Percentiles rank a stretch among this genome's conserved stretches.
These are phyloP conservation scores for Hyalella azteca DNA, from an alignment of 2,888 invertebrate genomes.

Conservation along the genomic window DNA sequence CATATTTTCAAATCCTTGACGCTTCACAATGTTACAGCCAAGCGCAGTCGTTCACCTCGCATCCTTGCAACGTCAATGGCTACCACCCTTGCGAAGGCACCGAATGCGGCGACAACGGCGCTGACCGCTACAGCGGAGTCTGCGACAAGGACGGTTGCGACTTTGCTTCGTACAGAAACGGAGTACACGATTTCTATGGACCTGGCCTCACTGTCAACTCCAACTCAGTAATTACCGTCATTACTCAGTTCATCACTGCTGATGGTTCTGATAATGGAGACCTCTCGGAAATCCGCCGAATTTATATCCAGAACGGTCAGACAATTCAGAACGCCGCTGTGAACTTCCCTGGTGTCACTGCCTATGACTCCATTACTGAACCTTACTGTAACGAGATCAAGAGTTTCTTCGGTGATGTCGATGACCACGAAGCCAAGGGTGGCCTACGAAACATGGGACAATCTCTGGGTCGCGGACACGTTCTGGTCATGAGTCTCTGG, in stretches of 20 bases:
- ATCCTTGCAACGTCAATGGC: slow-evolving; percentile 48
- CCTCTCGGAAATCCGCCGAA: slow-evolving; percentile 49
- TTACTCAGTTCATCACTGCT: slow-evolving; percentile 57
- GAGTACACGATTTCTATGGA: slow-evolving; percentile 49
- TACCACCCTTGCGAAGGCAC: slow-evolving; percentile 49
- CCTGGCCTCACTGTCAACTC: slow-evolving; percentile 48
- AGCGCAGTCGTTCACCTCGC: slow-evolving; percentile 55
- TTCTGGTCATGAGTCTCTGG: slow-evolving; percentile 56
- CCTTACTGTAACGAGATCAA: slow-evolving; percentile 51
- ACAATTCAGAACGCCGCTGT: slow-evolving; percentile 46
- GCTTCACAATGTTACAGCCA: too few species aligned
- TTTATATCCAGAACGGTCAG: slow-evolving; percentile 52
- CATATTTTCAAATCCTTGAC: too few species aligned
- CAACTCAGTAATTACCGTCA: slow-evolving; percentile 47
- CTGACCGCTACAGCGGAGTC: slow-evolving; percentile 53
- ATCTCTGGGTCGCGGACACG: slow-evolving; percentile 52
- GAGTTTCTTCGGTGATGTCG: slow-evolving; percentile 48
- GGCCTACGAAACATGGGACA: slow-evolving; percentile 54
- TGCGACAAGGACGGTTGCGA: slow-evolving; percentile 59
- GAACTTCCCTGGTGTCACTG: slow-evolving; percentile 43
- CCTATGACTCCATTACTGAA: slow-evolving; percentile 53
- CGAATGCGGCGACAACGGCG: slow-evolving; percentile 55
- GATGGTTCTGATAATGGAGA: slow-evolving; percentile 57
- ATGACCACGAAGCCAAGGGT: slow-evolving; percentile 49
- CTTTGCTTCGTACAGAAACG: slow-evolving; percentile 53